Conservation (phyloP, 2,888 invertebrate species). For the Galerucella pusilla region DNA sequence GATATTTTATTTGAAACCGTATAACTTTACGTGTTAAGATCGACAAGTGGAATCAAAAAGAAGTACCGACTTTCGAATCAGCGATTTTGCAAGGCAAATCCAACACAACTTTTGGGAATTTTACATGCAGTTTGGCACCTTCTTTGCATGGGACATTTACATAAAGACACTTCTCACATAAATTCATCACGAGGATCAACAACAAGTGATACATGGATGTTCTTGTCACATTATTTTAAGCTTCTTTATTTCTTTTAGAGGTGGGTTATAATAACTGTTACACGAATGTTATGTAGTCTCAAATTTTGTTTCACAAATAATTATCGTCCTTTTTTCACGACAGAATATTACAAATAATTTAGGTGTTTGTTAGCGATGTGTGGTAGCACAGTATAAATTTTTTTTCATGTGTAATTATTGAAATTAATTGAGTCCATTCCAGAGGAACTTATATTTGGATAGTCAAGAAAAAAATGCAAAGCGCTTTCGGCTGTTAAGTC, state of each 20-base stretch:
- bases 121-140: conserved; percentile 35
- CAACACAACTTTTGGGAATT: conserved; percentile 25
- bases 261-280: conserved; percentile 21
- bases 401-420: no score
- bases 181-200: conserved; percentile 49
- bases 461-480: no score
- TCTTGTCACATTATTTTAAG: conserved; percentile 52
- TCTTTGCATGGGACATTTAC: conserved; percentile 41
- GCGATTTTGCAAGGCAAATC: conserved; percentile 32
- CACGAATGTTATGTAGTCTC: no score
- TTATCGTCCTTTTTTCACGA: no score
- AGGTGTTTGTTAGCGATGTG: no score
- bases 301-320: no score
- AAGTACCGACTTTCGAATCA: conserved; percentile 22
- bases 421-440: no score
- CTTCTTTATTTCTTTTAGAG: conserved; percentile 51
- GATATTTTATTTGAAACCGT: conserved; percentile 26
- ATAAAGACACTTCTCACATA: conserved; percentile 51
- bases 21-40: conserved; percentile 16
- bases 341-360: no score
- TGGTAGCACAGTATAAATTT: no score
- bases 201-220: conserved; percentile 50
- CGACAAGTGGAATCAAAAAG: conserved; percentile 9
- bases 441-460: no score
- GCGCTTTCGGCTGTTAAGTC: no score